Base-by-base conservation (phyloP, 2,797 vertebrate species). In the Ceyx erithaca region DNA sequence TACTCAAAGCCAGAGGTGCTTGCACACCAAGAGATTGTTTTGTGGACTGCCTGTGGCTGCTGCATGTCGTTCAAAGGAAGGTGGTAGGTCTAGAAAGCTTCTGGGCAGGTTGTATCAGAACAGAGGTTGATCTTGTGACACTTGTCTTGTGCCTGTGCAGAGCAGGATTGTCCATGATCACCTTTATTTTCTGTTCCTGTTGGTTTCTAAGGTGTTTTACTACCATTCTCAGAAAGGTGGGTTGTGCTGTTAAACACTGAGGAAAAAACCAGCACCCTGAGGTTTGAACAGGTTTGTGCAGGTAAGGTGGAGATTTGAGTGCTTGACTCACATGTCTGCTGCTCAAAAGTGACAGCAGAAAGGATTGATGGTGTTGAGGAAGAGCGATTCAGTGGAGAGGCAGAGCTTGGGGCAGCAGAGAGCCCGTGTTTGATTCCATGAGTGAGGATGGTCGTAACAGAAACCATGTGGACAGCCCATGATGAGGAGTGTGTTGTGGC, bases 81-180 rank as follows among this genome's bases (percentile, higher is more conserved):
- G 30, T 13, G 16, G 4, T 59, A 14, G 57, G 6, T 61, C 86
- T 81, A 51, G 43, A 81, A 76, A 80, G 9, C 23, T 66, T 72
- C 33, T 62, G 55, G 35, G 14, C 40, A 69, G 9, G 8, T 26
- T 54, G 14, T 33, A 25, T 67, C 6, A 9, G 15, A 18, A 5
- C 22, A 41, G 14, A 33, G 37, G 12, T 16, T 78, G 46, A 37
- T 69, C 12, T 49, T 0, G 0, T 35, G 46, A 25, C 20, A 26
- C 8, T 12, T 64, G 37, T 1, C 22, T 63, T 75, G 26, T 85
- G 33, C 4, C 58, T 85, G 9, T 46, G 30, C 26, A 58, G 10
- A 35, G 43, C 31, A 83, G 11, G 3, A 48, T 83, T 76, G 28
- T 21, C 31, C 16, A 5, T 33, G 41, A 45, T 63, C 14, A 20